phyloP scores from a whole-genome alignment of 2,888 invertebrate genomes.

The Oscheius sp. region DNA sequence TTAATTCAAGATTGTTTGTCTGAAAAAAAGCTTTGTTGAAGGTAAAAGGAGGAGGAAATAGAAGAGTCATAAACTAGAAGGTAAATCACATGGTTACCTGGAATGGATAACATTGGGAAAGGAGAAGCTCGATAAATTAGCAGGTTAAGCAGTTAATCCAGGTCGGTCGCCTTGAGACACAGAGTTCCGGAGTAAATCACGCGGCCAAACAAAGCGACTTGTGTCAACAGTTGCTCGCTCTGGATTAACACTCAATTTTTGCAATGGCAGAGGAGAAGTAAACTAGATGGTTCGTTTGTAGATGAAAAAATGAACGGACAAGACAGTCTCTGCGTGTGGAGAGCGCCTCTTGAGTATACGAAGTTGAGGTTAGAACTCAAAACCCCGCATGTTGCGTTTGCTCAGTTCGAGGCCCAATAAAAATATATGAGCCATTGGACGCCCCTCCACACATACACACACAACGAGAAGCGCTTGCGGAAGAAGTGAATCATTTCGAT shows the following conservation, averaged over 20 bases:
- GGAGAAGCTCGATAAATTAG: neutral
- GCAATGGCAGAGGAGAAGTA: neutral
- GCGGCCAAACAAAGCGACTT: slow-evolving; percentile 30
- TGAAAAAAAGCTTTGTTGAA: neutral
- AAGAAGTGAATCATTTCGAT: neutral
- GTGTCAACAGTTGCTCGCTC: slow-evolving; percentile 22
- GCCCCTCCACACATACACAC: too few species aligned
- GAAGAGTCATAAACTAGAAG: neutral
- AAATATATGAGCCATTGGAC: slow-evolving; percentile 27
- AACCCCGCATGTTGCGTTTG: slow-evolving; percentile 28
- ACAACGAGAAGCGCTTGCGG: neutral
- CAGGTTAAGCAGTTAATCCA: neutral
- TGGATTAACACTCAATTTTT: slow-evolving; percentile 26
- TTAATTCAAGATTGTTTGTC: neutral
- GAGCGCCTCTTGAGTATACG: too few species aligned
- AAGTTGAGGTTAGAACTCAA: too few species aligned
- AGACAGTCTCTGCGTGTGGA: too few species aligned
- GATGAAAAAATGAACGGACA: too few species aligned
- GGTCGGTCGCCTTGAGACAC: neutral
- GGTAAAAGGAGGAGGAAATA: neutral
- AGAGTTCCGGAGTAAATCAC: slow-evolving; percentile 27
- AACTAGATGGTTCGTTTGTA: too few species aligned
- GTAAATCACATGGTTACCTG: neutral
- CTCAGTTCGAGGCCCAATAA: slow-evolving; percentile 28
- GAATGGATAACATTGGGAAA: neutral